Base-by-base conservation (phyloP, 2,888 invertebrate species). In the Lumbricus terrestris region DNA sequence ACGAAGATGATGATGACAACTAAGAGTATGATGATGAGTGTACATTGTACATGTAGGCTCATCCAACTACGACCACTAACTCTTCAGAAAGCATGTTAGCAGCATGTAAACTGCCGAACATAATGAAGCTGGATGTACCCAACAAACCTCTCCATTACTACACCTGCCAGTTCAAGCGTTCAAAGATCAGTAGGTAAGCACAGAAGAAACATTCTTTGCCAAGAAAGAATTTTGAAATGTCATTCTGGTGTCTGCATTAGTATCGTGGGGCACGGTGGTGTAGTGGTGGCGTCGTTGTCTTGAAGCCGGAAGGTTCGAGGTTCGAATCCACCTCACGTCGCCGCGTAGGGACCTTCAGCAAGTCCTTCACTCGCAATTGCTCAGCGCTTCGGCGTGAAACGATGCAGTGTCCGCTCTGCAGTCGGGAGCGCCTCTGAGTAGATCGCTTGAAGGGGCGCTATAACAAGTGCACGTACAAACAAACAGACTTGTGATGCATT, bases 111-210 rank as follows among this genome's bases (percentile, higher is more conserved):
- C 94, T 96, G 47, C 96, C 96, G 1, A 96, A 96, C 93, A 93
- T 95, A 54, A 95, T 96, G 95, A 92, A 93, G 6, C 95, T 95
- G 92, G 95, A 95, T 11, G 95, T 96, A 1, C 96, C 96, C 11
- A 95, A 95, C 92, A 94, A 95, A 92, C 96, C 96, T 0, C 93
- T 95, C 20, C 95, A 96, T 92, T 96, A 95, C 94, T 96, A 95
- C 94, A 96, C 96, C 2, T 96, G 96, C 93, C 95, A 95, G 90
- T 96, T 96, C 93, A 95, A 96, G 92, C 95, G 95, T 91, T 95
- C 96, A 29, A 96, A 96, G 93, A 94, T 96, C 8, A 95, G 96
- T 93, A 96, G 95, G 96, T 96, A 37, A 35, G 85, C 15, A 16
- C n/a, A 85, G 5, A 83, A 83, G 83, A 33, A 34, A 83, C 5